A percentile compares a stretch with the other conserved stretches of the same genome.
Conservation (phyloP, 2,113 vertebrate species). For the Hydrochoerus hydrochaeris region DNA sequence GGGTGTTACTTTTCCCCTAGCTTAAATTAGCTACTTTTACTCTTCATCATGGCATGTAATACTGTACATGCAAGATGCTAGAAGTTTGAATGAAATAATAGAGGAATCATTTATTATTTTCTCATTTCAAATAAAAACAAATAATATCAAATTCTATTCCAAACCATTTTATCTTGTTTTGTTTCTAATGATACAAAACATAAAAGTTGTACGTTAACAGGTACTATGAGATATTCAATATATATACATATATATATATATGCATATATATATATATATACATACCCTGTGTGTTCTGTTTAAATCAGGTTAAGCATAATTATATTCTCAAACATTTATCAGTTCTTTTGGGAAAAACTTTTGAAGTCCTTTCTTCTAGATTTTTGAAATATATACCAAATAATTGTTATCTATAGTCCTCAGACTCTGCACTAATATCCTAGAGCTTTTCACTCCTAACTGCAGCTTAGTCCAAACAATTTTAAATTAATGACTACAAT, state of each 20-base stretch:
- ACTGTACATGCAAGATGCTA: conserved; percentile 27
- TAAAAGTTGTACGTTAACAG: neutral
- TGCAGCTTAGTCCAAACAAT: neutral
- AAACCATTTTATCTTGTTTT: conserved; percentile 60
- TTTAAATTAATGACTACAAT: conserved; percentile 67
- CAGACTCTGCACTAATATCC: neutral
- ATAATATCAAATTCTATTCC: conserved; percentile 26
- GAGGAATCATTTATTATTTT: conserved; percentile 7
- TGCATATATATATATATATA: neutral
- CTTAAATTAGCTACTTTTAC: neutral
- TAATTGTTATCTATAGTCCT: neutral
- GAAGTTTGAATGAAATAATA: neutral
- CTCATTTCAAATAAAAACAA: conserved; percentile 38
- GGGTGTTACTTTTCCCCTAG: neutral
- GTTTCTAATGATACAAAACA: neutral
- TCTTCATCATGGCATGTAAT: neutral
- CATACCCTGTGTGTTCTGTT: neutral
- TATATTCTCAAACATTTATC: neutral
- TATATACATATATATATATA: neutral
- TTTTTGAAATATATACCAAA: neutral
- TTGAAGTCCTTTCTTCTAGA: neutral
- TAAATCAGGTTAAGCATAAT: neutral
- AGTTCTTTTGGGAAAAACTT: neutral
- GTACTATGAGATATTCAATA: neutral
- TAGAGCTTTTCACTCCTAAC: neutral